A percentile compares a stretch with the other conserved stretches of the same genome.
Evolutionary conservation across 2,888 invertebrate genomes (phyloP).

Genomic region (Fabriciana adippe): DNA sequence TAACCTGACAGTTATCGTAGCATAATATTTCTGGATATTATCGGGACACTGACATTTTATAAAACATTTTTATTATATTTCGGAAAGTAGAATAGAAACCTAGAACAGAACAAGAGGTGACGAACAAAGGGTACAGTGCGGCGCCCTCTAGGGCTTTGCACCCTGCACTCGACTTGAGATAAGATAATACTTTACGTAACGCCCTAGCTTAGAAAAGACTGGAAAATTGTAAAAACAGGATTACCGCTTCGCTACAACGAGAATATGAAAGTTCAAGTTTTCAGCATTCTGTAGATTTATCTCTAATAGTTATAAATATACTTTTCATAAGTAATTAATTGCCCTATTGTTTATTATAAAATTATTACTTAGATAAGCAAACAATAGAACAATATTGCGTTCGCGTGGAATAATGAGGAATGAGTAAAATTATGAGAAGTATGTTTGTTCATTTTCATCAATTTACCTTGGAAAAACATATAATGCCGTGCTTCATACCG

Average conservation of each 20-base stretch:
- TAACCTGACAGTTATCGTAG: too few relatives aligned
- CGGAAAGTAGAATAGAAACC: constrained; percentile 28
- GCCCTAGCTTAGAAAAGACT: constrained; percentile 55
- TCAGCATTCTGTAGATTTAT: neutral
- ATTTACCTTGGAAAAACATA: neutral
- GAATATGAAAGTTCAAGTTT: constrained; percentile 8
- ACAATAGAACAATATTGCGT: neutral
- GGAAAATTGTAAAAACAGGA: constrained; percentile 53
- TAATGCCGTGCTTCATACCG: neutral
- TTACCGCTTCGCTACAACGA: constrained; percentile 37
- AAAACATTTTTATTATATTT: constrained; percentile 25
- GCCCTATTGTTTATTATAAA: neutral
- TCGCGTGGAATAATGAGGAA: neutral
- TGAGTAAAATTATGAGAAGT: neutral
- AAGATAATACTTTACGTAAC: constrained; percentile 70
- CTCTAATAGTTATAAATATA: neutral
- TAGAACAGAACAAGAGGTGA: constrained; percentile 38
- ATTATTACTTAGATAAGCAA: neutral
- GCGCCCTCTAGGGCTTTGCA: constrained; percentile 66
- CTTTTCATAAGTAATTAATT: neutral
- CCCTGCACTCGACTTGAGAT: constrained; percentile 61
- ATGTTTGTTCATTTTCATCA: neutral
- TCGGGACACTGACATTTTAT: constrained; percentile 6
- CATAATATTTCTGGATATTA: neutral
- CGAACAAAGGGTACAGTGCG: constrained; percentile 66